Percentiles rank a stretch among this genome's conserved stretches.
Evolutionary conservation across 2,888 invertebrate genomes (phyloP).

Genomic region (Drosophila recens): DNA sequence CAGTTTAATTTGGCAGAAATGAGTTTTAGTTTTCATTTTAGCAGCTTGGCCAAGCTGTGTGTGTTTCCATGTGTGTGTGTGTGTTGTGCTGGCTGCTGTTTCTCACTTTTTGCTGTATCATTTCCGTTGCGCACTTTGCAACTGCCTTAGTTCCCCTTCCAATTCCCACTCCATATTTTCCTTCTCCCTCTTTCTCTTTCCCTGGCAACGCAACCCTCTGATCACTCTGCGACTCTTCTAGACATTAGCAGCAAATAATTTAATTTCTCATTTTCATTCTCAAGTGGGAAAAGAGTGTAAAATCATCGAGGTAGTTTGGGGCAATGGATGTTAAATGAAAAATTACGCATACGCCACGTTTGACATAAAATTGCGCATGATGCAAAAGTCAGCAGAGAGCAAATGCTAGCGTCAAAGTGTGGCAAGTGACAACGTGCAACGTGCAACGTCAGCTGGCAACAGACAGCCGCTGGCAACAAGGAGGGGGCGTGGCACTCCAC

Average conservation of each 20-base stretch:
- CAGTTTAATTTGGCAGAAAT: slow-evolving; percentile 81
- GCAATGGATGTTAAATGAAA: slow-evolving; percentile 42
- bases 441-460: slow-evolving; percentile 51
- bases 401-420: slow-evolving; percentile 51
- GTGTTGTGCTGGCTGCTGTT: slow-evolving; percentile 45
- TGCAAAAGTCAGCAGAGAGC: slow-evolving; percentile 51
- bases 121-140: slow-evolving; percentile 62
- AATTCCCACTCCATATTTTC: not conserved
- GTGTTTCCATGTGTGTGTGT: not conserved
- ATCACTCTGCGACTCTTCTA: slow-evolving; percentile 20
- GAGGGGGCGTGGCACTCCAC: slow-evolving; percentile 4
- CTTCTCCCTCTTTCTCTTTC: not conserved
- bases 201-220: slow-evolving; percentile 14
- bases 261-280: slow-evolving; percentile 73
- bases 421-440: slow-evolving; percentile 32
- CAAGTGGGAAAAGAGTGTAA: slow-evolving; percentile 23
- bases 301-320: slow-evolving; percentile 25
- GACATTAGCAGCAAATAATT: slow-evolving; percentile 80
- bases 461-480: slow-evolving; percentile 30
- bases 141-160: not conserved
- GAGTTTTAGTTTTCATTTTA: slow-evolving; percentile 80
- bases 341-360: slow-evolving; percentile 79
- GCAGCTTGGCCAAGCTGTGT: slow-evolving; percentile 37
- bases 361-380: slow-evolving; percentile 67
- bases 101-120: slow-evolving; percentile 69